Evolutionary conservation across 92 coral and sea anemone species (phyloP), one percentile per base, ranked within the genome.

Genomic region (Meandrina meandrites): DNA sequence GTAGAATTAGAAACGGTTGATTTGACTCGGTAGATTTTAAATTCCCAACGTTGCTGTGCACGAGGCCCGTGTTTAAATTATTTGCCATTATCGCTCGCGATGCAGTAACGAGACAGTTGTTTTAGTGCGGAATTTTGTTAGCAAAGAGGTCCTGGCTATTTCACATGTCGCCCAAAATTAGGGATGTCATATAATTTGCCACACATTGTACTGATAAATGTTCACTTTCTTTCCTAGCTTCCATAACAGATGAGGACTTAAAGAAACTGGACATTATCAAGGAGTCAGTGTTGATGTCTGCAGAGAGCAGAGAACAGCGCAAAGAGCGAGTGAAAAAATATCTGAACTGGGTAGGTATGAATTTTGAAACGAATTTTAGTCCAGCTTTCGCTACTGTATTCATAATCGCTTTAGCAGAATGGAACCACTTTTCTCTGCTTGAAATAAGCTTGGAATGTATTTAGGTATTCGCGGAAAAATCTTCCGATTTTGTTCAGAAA

Each of bases 261-360:
- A 56, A 19, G 28, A 79, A 54, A 45, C 50, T 79, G 28, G 30
- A 32, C 16, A 35, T 11, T 7, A 79, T 79, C 10, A 79, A 19
- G 40, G n/a, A 32, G 4, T 19, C 82, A 4, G 51, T 79, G 36
- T 3, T 79, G 70, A 18, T 17, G 15, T 62, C 82, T 35, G 16
- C 22, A 18, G 54, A 79, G 69, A 35, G 56, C 28, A 79, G 82
- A 32, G 51, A 79, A 57, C 42, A 79, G 68, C 70, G 82, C 22
- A 79, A 79, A 79, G 69, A 35, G 31, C 67, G 82, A 21, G 68
- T 79, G 18, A 79, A 79, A 19, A 79, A 79, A 47, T 79, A 79
- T 19, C 82, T 79, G 30, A 35, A 19, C 5, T 79, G 82, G 82
- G 82, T 79, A 56, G 34, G 82, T 14, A 45, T 8, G 3, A 79